These are phyloP conservation scores for Halcyon malimbica DNA, from an alignment of 2,113 vertebrate species.

Conservation along the genomic window DNA sequence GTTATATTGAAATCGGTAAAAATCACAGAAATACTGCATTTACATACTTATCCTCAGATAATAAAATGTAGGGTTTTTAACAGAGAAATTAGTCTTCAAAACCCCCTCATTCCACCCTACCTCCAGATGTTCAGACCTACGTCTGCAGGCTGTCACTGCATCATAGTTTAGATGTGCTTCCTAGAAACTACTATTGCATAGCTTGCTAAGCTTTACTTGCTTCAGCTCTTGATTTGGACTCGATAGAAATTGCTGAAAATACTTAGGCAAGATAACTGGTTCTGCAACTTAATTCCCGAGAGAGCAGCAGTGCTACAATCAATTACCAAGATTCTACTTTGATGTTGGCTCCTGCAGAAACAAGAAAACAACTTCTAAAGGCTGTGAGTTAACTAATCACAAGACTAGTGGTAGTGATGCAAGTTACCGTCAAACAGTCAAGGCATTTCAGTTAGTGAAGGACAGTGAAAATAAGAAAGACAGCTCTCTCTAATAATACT, in stretches of 20 bases:
- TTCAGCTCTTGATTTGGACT: neutral
- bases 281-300: neutral
- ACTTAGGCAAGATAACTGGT: neutral
- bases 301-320: neutral
- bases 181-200: neutral
- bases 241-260: neutral
- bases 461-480: neutral
- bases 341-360: neutral
- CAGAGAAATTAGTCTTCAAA: neutral
- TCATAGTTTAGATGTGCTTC: accelerated
- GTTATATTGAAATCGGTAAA: neutral
- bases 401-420: neutral
- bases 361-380: neutral
- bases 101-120: neutral
- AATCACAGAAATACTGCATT: neutral
- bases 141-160: neutral
- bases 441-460: neutral
- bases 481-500: neutral
- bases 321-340: neutral
- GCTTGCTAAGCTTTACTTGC: neutral
- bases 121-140: neutral
- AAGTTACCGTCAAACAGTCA: neutral
- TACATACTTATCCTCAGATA: neutral
- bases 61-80: neutral
- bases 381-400: neutral